A percentile compares a stretch with the other conserved stretches of the same genome.
These are phyloP conservation scores for Patella caerulea DNA, from an alignment of 2,888 invertebrate species.

Conservation along the genomic window DNA sequence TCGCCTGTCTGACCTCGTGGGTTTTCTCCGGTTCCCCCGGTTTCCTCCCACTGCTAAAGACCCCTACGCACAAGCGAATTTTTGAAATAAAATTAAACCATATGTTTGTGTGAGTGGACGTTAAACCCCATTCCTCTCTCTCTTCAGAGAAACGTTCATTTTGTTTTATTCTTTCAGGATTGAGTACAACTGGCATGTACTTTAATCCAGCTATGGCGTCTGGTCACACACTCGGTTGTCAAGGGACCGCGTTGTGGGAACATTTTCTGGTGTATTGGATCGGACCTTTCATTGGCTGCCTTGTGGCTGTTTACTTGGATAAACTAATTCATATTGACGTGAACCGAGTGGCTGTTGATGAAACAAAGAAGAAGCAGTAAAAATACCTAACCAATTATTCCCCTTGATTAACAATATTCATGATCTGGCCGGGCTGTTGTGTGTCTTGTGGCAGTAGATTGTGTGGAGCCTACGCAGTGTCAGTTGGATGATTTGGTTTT, in stretches of 20 bases:
- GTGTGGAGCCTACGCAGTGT: no score
- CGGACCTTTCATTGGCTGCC: conserved; percentile 81
- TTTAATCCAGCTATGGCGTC: conserved; percentile 95
- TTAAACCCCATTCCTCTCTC: no score
- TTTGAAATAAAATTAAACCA: no score
- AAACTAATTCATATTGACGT: conserved; percentile 51
- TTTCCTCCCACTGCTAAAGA: no score
- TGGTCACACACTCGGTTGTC: conserved; percentile 89
- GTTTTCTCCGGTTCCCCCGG: no score
- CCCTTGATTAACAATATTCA: no score
- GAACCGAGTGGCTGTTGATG: conserved; percentile 30
- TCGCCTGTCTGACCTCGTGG: no score
- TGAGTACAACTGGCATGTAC: conserved; percentile 93
- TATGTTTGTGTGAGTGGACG: no score
- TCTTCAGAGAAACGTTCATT: neutral
- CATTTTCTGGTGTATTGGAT: conserved; percentile 93
- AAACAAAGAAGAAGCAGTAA: conserved; percentile 32
- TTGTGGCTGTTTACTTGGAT: conserved; percentile 48
- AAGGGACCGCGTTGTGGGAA: conserved; percentile 85
- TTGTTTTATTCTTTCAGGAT: conserved; percentile 77
- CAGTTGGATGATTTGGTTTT: no score
- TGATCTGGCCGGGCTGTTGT: no score
- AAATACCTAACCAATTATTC: neutral
- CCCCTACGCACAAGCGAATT: no score
- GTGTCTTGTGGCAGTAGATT: no score